Base-by-base conservation (phyloP, 2,888 invertebrate species). In the Himalopsyche tibetana region DNA sequence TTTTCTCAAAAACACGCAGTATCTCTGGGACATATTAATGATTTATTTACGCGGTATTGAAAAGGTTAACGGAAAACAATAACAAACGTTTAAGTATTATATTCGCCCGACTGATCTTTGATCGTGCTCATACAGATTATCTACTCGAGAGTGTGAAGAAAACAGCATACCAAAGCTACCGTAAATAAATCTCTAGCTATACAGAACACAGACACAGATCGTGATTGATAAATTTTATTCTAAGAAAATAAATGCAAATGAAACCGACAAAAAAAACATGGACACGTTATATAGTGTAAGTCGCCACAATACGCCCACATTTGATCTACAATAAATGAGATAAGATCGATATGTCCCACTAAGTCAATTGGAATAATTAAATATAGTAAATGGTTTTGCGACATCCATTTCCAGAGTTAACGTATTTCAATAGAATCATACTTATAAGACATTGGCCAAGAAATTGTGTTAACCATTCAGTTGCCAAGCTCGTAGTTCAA, bases 221-320 rank as follows among this genome's bases (percentile, higher is more conserved):
- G 38, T 74, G 74, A 74, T 36, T 12, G 36, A 36, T 36, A 38
- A 36, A 74, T 38, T 74, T 36, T 28, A 74, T 36, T 74, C 36
- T 36, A 74, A 74, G 74, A 74, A 74, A 74, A 28, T 28, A 28
- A 28, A 74, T 74, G 74, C 74, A 38, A 74, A 74, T 36, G 74
- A 74, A 74, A 36, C 19, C 0, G 15, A 38, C 38, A 74, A 36
- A 36, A n/a, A 74, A 74, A 63, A 63, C 63, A 74, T 15, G 12
- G 36, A 15, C 38, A 74, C 74, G 38, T 74, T 36, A 36, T 36
- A 9, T 4, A 74, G 74, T 12, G 15, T 19, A 8, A 36, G 74
- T 36, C 15, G 74, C 12, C 12, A 74, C 38, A 38, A 36, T 15
- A 74, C 74, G 74, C 74, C 74, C 36, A 74, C 74, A 36, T 9